Conservation (phyloP, 1,140 invertebrate species). For the Drosophila obscura region DNA sequence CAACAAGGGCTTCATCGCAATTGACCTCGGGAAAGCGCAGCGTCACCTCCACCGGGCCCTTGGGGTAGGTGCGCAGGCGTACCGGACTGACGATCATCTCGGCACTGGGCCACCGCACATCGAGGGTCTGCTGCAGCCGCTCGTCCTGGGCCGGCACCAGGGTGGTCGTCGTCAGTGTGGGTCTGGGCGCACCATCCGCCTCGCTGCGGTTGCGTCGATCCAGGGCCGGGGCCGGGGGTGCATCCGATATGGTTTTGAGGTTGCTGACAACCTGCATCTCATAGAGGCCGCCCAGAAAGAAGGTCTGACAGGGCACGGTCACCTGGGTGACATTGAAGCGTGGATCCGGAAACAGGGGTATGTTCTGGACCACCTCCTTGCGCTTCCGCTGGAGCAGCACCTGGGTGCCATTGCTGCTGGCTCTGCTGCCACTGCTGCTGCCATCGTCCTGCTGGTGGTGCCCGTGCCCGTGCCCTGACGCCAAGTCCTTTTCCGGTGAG, state of each 20-base stretch:
- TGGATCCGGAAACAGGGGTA: conserved; percentile 76
- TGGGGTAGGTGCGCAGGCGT: conserved; percentile 91
- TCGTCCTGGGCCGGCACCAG: conserved; percentile 74
- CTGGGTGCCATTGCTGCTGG: conserved; percentile 29
- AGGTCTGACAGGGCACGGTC: conserved; percentile 76
- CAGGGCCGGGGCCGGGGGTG: too few species aligned
- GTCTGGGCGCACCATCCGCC: conserved; percentile 13
- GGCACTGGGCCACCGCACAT: conserved; percentile 91
- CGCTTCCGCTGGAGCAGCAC: conserved; percentile 69
- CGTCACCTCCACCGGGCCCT: conserved; percentile 88
- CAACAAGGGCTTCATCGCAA: conserved; percentile 84
- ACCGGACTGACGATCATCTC: conserved; percentile 89
- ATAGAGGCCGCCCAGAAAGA: conserved; percentile 74
- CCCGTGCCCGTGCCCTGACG: too few species aligned
- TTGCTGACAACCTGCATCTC: conserved; percentile 79
- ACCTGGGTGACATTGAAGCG: conserved; percentile 80
- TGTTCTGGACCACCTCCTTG: conserved; percentile 80
- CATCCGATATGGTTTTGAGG: conserved; percentile 47
- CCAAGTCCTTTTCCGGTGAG: conserved; percentile 1
- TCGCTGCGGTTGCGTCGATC: conserved; percentile 33
- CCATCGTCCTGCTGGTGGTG: conserved; percentile 1
- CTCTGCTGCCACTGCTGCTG: not conserved
- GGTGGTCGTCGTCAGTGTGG: conserved; percentile 50
- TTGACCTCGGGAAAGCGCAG: conserved; percentile 89
- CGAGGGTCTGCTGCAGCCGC: conserved; percentile 82